Evolutionary conservation across 2,797 vertebrate genomes (phyloP), one percentile per base, ranked within the genome.

Genomic region (Cirrhinus mrigala): DNA sequence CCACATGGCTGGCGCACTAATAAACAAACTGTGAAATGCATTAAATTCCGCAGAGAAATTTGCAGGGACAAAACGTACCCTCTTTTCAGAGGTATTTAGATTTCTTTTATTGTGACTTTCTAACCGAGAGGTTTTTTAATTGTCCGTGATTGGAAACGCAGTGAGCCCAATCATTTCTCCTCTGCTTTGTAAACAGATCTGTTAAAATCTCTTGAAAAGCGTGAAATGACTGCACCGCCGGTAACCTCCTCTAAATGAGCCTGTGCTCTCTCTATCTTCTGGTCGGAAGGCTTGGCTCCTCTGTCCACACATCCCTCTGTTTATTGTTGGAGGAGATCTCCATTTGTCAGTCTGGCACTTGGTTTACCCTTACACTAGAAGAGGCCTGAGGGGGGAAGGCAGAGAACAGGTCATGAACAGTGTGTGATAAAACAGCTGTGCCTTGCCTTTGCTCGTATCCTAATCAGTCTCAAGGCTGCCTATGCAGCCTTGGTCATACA

Each of bases 1-100:
- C 90, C 91, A 88, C 91, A 90, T 90, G 89, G 88, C 89, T 91
- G 90, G 87, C 70, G 60, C 58, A 62, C 88, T 90, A 91, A 92
- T 90, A 89, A 90, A 88, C 88, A 87, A 84, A 89, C 90, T 87
- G 89, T 88, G 86, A 90, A 91, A 88, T 89, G 89, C 90, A 89
- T 91, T 91, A 88, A 84, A 87, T 68, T 71, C 86, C 78, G 40
- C 73, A 84, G 88, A 90, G 87, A 89, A 89, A 87, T 90, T 85
- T 48, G 79, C 86, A 54, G 87, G 71, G 75, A 79, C 82, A 81
- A 87, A 89, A 81, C 50, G 2, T 56, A 52, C 54, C 73, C 70
- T 88, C 71, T 85, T 85, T 83, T 79, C 80, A 83, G 52, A 83
- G 77, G 84, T 79, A 83, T 83, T 83, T 81, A 84, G 46, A 79